Evolutionary conservation across 2,888 invertebrate genomes (phyloP), one percentile per base, ranked within the genome.

Genomic region (Branchipolynoe longqiensis): DNA sequence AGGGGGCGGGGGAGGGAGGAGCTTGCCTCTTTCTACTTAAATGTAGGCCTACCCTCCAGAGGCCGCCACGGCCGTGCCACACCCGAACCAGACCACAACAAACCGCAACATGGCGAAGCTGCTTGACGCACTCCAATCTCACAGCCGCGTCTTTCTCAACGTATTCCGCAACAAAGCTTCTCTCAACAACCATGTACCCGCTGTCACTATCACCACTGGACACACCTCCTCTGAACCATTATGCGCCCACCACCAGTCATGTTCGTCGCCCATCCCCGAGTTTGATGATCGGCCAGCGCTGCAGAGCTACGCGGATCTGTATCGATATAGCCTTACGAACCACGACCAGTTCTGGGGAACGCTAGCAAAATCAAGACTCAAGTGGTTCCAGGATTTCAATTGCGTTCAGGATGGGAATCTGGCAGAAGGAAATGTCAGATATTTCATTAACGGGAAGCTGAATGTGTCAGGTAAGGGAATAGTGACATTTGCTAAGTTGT

Each of bases 361-460:
- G 36, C 87, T 94, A 81, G 94, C 93, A 12, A 87, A 90, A 48
- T 90, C 90, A 28, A 88, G 94, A 33, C 85, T 94, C 58, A 85
- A 89, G 33, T 94, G 94, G 94, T 88, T 87, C 59, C 87, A 90
- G 84, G 91, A 92, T 58, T 94, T 94, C 87, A 89, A 91, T 14
- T 86, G 87, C 38, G 92, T 93, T 0, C 88, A 89, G 84, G 91
- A 93, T 36, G 92, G 92, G 86, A 90, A 94, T 87, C 87, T 94
- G 87, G 83, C 88, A 3, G 88, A 90, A 40, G 93, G 92, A 4
- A 90, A 91, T 36, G 90, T 92, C 58, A 86, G 86, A 56, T 94
- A 94, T 94, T 94, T 94, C 88, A 33, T 92, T 18, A 92, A 92
- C 83, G 94, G 94, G 33, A 90, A 92, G 86, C 82, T 94, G 8